A percentile compares a stretch with the other conserved stretches of the same genome.
Conservation (phyloP, 2,888 invertebrate species). For the Nebria salina region DNA sequence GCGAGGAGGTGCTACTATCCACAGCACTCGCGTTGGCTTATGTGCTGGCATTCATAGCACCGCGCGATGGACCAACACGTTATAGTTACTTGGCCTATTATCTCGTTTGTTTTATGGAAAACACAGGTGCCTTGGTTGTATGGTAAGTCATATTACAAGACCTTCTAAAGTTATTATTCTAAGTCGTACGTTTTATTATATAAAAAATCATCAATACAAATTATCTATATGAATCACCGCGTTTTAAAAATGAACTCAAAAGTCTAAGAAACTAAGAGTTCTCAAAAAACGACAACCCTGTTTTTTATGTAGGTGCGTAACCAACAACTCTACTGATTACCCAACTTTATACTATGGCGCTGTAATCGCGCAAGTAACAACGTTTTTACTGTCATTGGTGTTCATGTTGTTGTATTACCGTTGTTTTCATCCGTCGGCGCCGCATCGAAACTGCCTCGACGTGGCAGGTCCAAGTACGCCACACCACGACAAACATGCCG, state of each 20-base stretch:
- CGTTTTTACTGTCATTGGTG: slow-evolving; percentile 60
- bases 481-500: slow-evolving; percentile 55
- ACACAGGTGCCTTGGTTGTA: slow-evolving; percentile 63
- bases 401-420: slow-evolving; percentile 63
- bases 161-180: not conserved
- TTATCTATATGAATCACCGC: too few relatives aligned
- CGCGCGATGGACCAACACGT: slow-evolving; percentile 69
- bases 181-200: too few relatives aligned
- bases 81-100: slow-evolving; percentile 64
- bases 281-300: not conserved
- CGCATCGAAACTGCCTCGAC: slow-evolving; percentile 22
- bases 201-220: too few relatives aligned
- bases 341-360: slow-evolving; percentile 62
- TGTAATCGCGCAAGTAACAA: slow-evolving; percentile 59
- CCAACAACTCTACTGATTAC: slow-evolving; percentile 60
- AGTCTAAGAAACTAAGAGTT: too few relatives aligned
- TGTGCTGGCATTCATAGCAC: slow-evolving; percentile 69
- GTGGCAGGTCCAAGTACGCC: slow-evolving; percentile 53
- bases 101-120: slow-evolving; percentile 64
- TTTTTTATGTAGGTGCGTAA: slow-evolving; percentile 58
- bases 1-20: slow-evolving; percentile 63
- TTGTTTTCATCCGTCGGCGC: slow-evolving; percentile 61
- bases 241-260: too few relatives aligned
- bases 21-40: slow-evolving; percentile 69
- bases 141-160: slow-evolving; percentile 57